Base-by-base conservation (phyloP, 2,797 vertebrate genomes). In the Lacerta bilineata region DNA sequence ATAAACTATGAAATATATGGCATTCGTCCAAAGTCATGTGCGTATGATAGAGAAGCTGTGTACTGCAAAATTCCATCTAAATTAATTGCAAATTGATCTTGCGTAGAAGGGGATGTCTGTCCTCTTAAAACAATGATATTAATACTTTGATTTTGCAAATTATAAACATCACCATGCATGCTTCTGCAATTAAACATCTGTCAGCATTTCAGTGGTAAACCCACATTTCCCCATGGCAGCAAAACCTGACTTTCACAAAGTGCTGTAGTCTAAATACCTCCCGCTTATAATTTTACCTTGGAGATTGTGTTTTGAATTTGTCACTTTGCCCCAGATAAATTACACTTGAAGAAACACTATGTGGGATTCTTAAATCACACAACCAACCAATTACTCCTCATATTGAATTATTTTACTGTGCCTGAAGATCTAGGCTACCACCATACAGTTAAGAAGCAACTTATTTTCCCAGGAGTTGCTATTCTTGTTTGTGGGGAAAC, bases 11-110 rank as follows among this genome's bases (percentile, higher is more conserved):
- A 68, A 80, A 59, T 9, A 33, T 5, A 68, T 55, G 13, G 64
- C 79, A 74, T 36, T 39, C 29, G 39, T 90, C 66, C 2, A 3
- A 87, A 83, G 8, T 55, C 18, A 29, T 27, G 76, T 46, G 1
- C 27, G 74, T 87, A 72, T 59, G 83, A 71, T 0, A 11, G 43
- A 13, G 13, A 79, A 72, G 41, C 59, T 59, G 84, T 2, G n/a
- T 76, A 71, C 84, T 66, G 71, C 90, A 36, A 86, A 4, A 18
- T 87, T 91, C 7, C 84, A 74, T 79, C 87, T 90, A 84, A 89
- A 91, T 89, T 89, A 91, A 79, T 91, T 87, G 79, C 75, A 84
- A 87, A 91, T 0, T 87, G 72, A 87, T 74, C 83, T 89, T 80
- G 74, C 0, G 0, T 1, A 66, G 11, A 39, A 64, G 85, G 39